phyloP scores from a whole-genome alignment of 2,113 vertebrate species.

The Anhinga rufa region DNA sequence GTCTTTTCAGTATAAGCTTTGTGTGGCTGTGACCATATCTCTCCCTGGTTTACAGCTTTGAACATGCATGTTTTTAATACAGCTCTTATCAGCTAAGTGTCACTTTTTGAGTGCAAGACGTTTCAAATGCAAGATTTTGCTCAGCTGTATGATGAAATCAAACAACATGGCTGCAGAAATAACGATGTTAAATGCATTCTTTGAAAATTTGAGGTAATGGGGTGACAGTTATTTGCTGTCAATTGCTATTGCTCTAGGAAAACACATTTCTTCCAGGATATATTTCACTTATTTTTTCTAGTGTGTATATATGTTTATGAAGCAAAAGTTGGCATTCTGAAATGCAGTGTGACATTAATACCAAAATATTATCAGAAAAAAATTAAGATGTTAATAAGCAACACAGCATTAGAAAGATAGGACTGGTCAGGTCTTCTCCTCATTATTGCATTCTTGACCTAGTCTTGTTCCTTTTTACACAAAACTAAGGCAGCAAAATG shows the following conservation, averaged over 20 bases:
- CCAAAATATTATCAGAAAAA: not conserved
- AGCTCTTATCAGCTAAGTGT: not conserved
- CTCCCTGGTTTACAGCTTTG: not conserved
- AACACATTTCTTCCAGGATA: not conserved
- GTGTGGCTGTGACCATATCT: fast-evolving
- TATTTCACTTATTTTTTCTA: not conserved
- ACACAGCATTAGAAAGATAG: not conserved
- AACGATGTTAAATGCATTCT: not conserved
- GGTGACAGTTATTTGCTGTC: not conserved
- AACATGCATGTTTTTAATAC: not conserved
- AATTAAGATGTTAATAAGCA: not conserved
- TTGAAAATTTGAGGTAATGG: not conserved
- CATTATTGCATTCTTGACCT: not conserved
- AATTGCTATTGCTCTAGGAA: not conserved
- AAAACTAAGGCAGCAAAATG: not conserved
- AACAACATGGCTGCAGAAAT: not conserved
- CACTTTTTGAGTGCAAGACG: not conserved
- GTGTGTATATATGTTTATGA: not conserved
- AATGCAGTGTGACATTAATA: not conserved
- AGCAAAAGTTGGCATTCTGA: not conserved
- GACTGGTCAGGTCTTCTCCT: not conserved
- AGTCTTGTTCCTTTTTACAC: not conserved
- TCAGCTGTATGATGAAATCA: not conserved
- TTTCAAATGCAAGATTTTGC: not conserved
- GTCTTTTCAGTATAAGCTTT: not conserved